Percentiles rank a stretch among this genome's conserved stretches.
Conservation (phyloP, 2,797 vertebrate species). For the Cryptoprocta ferox region DNA sequence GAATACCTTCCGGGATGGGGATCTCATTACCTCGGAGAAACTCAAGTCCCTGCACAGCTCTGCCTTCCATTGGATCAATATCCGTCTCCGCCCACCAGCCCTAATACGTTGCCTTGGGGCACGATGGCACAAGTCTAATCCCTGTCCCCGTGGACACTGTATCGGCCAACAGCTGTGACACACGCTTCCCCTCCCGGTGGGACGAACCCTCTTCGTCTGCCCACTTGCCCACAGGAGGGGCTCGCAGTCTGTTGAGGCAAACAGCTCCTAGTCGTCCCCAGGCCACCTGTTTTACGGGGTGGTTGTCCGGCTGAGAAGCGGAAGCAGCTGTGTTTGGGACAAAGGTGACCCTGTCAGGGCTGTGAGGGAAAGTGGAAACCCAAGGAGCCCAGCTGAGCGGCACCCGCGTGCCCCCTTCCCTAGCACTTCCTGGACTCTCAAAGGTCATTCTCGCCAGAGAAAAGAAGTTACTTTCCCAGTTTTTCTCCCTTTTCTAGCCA, state of each 20-base stretch:
- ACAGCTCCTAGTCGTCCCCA: background rate
- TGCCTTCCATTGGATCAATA: constrained; percentile 20
- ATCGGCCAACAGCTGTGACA: background rate
- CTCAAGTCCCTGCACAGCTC: background rate
- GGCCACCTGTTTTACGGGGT: background rate
- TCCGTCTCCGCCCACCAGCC: background rate
- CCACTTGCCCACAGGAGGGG: background rate
- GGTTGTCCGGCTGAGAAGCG: background rate
- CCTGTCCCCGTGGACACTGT: background rate
- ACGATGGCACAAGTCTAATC: background rate
- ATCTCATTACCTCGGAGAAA: constrained; percentile 58
- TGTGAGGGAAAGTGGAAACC: background rate
- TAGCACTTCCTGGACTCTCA: background rate
- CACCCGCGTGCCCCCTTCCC: background rate
- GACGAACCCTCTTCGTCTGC: background rate
- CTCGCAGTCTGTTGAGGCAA: background rate
- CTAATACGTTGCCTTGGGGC: background rate
- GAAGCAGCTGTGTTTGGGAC: background rate
- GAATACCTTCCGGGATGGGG: constrained; percentile 23
- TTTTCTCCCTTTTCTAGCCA: background rate
- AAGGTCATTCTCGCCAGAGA: background rate
- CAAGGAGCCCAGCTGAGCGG: background rate
- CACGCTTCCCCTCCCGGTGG: background rate
- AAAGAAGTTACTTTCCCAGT: background rate
- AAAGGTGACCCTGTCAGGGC: background rate